Percentiles rank a stretch among this genome's conserved stretches.
phyloP scores from a whole-genome alignment of 1,140 invertebrate species.

The Macrosteles quadrilineatus region DNA sequence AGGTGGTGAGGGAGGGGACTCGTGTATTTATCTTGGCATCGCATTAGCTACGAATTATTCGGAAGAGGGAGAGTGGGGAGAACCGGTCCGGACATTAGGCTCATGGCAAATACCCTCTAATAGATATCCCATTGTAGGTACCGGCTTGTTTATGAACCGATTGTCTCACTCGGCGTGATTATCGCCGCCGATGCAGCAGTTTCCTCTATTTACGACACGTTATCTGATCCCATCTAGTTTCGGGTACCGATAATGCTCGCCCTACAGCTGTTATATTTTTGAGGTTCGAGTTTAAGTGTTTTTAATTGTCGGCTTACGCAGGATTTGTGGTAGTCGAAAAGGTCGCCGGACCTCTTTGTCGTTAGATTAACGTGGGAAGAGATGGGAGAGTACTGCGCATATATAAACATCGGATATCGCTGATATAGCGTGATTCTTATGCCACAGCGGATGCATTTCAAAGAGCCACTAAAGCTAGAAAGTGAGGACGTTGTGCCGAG shows the following conservation, averaged over 20 bases:
- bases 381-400: no score
- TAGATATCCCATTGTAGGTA: not conserved
- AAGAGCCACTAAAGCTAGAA: no score
- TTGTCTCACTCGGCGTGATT: not conserved
- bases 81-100: not conserved
- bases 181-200: not conserved
- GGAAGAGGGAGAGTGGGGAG: not conserved
- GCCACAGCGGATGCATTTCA: no score
- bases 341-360: not conserved
- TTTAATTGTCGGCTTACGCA: conserved; percentile 5
- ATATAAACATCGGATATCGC: no score
- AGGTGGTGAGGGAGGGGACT: not conserved
- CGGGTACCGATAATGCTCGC: not conserved
- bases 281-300: conserved; percentile 2
- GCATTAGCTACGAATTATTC: not conserved
- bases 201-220: not conserved
- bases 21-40: not conserved
- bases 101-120: not conserved
- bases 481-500: no score
- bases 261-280: not conserved
- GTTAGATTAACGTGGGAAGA: not conserved
- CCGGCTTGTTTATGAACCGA: not conserved
- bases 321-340: not conserved
- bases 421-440: no score
- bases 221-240: not conserved